A percentile compares a stretch with the other conserved stretches of the same genome.
Evolutionary conservation across 2,113 vertebrate species (phyloP).

Genomic region (Solea solea): DNA sequence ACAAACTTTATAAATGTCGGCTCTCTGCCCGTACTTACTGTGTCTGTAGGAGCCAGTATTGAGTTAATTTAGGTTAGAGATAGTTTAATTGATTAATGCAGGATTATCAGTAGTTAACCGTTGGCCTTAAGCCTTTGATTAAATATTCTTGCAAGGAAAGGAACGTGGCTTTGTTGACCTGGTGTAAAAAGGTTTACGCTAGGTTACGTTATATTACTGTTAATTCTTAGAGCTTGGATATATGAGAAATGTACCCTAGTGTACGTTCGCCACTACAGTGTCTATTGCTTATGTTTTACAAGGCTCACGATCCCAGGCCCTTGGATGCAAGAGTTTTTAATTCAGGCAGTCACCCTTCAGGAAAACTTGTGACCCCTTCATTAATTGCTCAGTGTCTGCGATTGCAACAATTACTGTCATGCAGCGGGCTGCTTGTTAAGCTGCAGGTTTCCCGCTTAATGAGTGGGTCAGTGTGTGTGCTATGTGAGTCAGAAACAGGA

Average conservation of each 20-base stretch:
- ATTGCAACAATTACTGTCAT: constrained; percentile 76
- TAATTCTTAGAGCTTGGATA: no score
- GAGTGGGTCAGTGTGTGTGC: constrained; percentile 64
- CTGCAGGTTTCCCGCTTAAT: constrained; percentile 75
- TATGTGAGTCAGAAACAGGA: constrained; percentile 61
- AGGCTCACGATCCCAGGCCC: neutral
- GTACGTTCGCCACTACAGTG: no score
- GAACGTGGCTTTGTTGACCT: no score
- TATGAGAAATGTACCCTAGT: no score
- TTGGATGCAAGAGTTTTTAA: constrained; percentile 56
- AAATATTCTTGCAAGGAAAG: no score
- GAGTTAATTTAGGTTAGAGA: no score
- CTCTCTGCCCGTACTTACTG: neutral
- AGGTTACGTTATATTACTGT: no score
- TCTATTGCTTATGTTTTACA: neutral
- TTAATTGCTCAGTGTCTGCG: constrained; percentile 67
- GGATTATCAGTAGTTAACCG: no score
- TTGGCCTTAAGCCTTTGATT: no score
- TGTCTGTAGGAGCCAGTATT: no score
- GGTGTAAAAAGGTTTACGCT: no score
- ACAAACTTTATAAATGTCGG: neutral
- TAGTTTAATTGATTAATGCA: no score
- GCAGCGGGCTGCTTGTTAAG: constrained; percentile 68
- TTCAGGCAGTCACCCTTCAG: constrained; percentile 60
- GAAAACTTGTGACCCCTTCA: constrained; percentile 71